phyloP scores from a whole-genome alignment of 2,113 vertebrate genomes.

The Xiphophorus maculatus region DNA sequence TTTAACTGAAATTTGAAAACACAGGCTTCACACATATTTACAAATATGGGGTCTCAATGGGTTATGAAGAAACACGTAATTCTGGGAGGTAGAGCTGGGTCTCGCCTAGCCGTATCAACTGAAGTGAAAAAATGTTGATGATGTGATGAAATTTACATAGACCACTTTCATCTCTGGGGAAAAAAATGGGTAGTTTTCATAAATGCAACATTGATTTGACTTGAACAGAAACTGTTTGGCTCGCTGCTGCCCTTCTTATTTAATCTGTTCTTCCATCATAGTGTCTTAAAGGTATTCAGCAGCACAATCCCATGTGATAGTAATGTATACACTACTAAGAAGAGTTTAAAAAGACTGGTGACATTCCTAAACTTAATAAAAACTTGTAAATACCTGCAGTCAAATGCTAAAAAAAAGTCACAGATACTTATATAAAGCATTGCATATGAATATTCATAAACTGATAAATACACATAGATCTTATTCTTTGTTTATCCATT shows the following conservation, averaged over 20 bases:
- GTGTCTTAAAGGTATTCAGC: conserved; percentile 57
- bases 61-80: neutral
- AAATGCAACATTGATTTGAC: conserved; percentile 12
- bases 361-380: conserved; percentile 59
- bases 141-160: neutral
- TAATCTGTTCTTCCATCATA: conserved; percentile 23
- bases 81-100: neutral
- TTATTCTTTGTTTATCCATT: conserved; percentile 33
- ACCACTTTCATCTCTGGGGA: neutral
- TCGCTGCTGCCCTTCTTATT: conserved; percentile 43
- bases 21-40: neutral
- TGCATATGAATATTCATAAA: conserved; percentile 34
- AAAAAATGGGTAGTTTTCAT: conserved; percentile 7
- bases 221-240: neutral
- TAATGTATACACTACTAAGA: conserved; percentile 66
- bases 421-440: conserved; percentile 44
- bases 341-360: conserved; percentile 39
- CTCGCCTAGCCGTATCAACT: neutral
- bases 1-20: neutral
- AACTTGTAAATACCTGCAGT: conserved; percentile 69
- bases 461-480: conserved; percentile 13
- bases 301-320: conserved; percentile 71
- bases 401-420: conserved; percentile 63
- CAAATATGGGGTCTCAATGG: neutral
- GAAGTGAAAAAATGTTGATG: neutral